Evolutionary conservation across 2,888 invertebrate genomes (phyloP), one percentile per base, ranked within the genome.

Genomic region (Platerodrilus igneus): DNA sequence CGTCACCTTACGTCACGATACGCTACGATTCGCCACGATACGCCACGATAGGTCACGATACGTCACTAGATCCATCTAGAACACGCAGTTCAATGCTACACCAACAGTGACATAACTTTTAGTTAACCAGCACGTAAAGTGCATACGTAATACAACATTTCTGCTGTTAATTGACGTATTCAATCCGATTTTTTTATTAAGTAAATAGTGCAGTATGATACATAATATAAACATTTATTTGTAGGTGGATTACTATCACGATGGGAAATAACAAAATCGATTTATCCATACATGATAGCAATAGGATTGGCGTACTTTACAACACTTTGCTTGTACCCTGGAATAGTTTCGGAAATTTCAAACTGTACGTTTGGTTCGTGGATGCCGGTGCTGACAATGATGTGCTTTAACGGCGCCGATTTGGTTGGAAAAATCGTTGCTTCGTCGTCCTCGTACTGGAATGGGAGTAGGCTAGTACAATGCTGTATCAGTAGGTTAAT

Each of bases 381-480:
- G 92, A 89, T 92, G 86, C 92, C 93, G 0, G 88, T 93, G 17
- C 71, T 92, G 23, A 74, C 93, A 40, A 92, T 93, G 88, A 83
- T 90, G 1, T 76, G 85, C 6, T 93, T 93, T 63, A 93, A 93
- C 58, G 76, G 83, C 3, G 85, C 86, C 31, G 93, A 93, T 69
- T 78, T 92, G 9, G 71, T 90, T 46, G 93, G 93, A 50, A 64
- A 86, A 82, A 76, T 86, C 55, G 70, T 90, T 33, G 86, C 89
- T 2, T 81, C 86, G 3, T 78, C 86, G 55, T 84, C 85, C 0
- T 84, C 85, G 63, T 83, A 87, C 49, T 91, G 90, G 90, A 84
- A 86, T 16, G 79, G 85, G 14, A 77, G 81, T 16, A 83, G 88
- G 52, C 70, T 92, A 29, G 74, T 91, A 30, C 74, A 85, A 58